A percentile compares a stretch with the other conserved stretches of the same genome.
Evolutionary conservation across 2,797 vertebrate species (phyloP).

Genomic region (Crenuchus spilurus): DNA sequence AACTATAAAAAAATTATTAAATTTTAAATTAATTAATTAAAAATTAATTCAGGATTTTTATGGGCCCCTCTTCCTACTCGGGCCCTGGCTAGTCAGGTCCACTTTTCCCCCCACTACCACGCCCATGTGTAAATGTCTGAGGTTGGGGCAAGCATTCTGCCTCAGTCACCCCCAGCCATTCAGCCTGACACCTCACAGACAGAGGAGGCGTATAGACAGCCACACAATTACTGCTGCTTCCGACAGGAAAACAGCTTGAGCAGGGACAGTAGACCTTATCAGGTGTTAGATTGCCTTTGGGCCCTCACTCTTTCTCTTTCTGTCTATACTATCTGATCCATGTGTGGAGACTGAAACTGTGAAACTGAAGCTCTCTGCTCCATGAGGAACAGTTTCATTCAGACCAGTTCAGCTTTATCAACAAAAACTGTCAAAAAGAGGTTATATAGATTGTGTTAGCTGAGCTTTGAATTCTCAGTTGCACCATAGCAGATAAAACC

Average conservation of each 20-base stretch:
- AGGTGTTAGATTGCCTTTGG: not conserved
- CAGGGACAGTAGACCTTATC: not conserved
- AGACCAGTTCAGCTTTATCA: not conserved
- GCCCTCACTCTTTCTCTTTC: not conserved
- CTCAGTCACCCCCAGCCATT: not conserved
- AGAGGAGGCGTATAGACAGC: not conserved
- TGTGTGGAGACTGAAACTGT: not conserved
- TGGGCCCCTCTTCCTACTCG: too few relatives aligned
- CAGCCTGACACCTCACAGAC: not conserved
- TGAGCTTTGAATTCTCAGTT: too few relatives aligned
- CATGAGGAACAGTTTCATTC: not conserved
- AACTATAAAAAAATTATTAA: too few relatives aligned
- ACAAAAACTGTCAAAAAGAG: too few relatives aligned
- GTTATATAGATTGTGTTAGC: not conserved
- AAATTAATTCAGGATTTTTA: too few relatives aligned
- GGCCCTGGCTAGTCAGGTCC: too few relatives aligned
- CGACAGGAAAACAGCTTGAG: not conserved
- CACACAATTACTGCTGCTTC: not conserved
- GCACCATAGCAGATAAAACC: too few relatives aligned
- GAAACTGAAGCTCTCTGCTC: not conserved
- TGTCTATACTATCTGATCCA: not conserved
- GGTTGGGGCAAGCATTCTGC: not conserved
- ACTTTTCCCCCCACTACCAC: too few relatives aligned
- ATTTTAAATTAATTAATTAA: too few relatives aligned
- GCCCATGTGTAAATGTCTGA: too few relatives aligned